Conservation (phyloP, 2,888 invertebrate genomes). For the Aphrophora alni region DNA sequence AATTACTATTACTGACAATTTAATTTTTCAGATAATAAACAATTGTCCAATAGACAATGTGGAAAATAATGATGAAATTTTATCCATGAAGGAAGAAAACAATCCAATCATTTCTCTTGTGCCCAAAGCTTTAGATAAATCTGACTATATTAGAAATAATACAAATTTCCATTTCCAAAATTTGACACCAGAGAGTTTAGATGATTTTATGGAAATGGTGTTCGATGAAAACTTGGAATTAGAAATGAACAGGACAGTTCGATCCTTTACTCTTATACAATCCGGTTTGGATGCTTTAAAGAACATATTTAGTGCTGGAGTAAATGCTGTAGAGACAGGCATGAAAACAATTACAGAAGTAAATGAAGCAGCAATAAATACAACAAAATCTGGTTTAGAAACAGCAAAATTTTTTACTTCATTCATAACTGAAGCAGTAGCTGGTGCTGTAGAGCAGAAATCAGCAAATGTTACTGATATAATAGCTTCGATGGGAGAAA, state of each 20-base stretch:
- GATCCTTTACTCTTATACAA: not conserved
- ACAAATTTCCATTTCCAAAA: too few species aligned
- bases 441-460: not conserved
- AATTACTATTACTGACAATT: too few species aligned
- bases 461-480: not conserved
- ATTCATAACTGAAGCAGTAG: not conserved
- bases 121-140: too few species aligned
- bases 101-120: too few species aligned
- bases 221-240: too few species aligned
- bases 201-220: too few species aligned
- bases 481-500: not conserved
- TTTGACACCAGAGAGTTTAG: too few species aligned
- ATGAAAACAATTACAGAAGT: not conserved
- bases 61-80: too few species aligned
- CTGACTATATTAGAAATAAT: too few species aligned
- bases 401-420: not conserved
- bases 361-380: not conserved
- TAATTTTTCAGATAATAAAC: too few species aligned
- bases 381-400: not conserved
- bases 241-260: not conserved
- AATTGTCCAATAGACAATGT: too few species aligned
- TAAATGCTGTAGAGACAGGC: not conserved
- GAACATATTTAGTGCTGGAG: not conserved
- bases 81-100: too few species aligned
- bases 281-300: not conserved